Evolutionary conservation across 1,140 invertebrate genomes (phyloP).

Genomic region (Belonocnema kinseyi): DNA sequence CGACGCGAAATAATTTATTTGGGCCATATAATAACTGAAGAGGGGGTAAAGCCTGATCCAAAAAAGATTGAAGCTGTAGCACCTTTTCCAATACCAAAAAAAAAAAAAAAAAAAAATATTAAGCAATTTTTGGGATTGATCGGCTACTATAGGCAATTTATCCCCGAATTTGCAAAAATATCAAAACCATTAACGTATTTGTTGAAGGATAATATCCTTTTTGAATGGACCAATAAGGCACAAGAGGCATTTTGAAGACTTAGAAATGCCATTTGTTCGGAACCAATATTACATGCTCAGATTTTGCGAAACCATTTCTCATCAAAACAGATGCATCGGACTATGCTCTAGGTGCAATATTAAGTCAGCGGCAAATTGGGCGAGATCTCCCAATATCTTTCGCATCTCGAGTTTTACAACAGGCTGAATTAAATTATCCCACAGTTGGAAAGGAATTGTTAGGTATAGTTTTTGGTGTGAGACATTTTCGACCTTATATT

Average conservation of each 20-base stretch:
- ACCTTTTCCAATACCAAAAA: too few species aligned
- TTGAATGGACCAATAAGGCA: too few species aligned
- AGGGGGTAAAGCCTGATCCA: too few species aligned
- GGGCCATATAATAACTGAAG: too few species aligned
- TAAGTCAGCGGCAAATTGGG: conserved; percentile 33
- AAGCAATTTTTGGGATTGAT: too few species aligned
- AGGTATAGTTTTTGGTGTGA: neutral
- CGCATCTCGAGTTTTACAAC: neutral
- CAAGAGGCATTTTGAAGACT: conserved; percentile 29
- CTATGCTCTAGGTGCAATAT: conserved; percentile 25
- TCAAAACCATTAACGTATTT: too few species aligned
- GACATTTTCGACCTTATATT: neutral
- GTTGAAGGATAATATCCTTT: too few species aligned
- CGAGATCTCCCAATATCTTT: neutral
- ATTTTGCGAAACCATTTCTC: conserved; percentile 8
- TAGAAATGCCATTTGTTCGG: conserved; percentile 3
- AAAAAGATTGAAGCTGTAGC: too few species aligned
- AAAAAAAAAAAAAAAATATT: too few species aligned
- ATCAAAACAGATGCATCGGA: neutral
- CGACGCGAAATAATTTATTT: too few species aligned
- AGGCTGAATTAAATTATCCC: neutral
- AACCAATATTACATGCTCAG: conserved; percentile 19
- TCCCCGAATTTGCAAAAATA: too few species aligned
- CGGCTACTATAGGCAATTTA: too few species aligned
- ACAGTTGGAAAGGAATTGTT: neutral